Conservation (phyloP, 2,888 invertebrate genomes). For the Melanophora roralis region DNA sequence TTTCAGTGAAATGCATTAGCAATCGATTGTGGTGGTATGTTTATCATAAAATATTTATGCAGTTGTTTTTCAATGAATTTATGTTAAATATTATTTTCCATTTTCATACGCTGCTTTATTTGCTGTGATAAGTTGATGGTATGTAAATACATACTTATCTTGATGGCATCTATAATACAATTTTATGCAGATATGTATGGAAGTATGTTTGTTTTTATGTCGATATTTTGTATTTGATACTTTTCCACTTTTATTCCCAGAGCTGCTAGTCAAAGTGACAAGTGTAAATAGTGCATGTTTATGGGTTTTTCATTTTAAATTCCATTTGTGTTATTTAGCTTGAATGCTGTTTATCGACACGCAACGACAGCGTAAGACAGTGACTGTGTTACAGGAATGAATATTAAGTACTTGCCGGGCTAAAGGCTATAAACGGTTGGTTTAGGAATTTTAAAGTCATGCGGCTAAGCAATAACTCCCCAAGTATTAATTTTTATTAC, state of each 20-base stretch:
- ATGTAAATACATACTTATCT: too few species aligned
- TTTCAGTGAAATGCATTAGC: conserved; percentile 61
- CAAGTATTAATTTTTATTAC: too few species aligned
- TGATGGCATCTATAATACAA: not conserved
- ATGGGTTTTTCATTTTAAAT: conserved; percentile 7
- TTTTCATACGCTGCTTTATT: conserved; percentile 31
- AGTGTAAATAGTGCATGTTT: conserved; percentile 40
- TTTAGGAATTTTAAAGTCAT: not conserved
- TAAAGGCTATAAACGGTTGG: not conserved
- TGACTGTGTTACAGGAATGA: not conserved
- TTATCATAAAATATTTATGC: conserved; percentile 46
- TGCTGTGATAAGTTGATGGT: conserved; percentile 1
- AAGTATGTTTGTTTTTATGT: not conserved
- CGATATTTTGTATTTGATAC: too few species aligned
- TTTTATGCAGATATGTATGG: conserved; percentile 13
- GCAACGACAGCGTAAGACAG: conserved; percentile 7
- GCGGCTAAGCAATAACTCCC: too few species aligned
- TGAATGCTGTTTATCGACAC: conserved; percentile 32
- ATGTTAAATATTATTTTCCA: not conserved
- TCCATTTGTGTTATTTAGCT: conserved; percentile 10
- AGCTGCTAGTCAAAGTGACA: conserved; percentile 42
- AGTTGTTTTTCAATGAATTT: not conserved
- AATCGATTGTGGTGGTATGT: conserved; percentile 48
- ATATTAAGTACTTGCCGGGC: not conserved
- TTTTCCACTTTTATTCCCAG: conserved; percentile 7